Percentiles rank a stretch among this genome's conserved stretches.
These are phyloP conservation scores for Platyscapa corneri DNA, from an alignment of 1,140 invertebrate genomes.

Conservation along the genomic window DNA sequence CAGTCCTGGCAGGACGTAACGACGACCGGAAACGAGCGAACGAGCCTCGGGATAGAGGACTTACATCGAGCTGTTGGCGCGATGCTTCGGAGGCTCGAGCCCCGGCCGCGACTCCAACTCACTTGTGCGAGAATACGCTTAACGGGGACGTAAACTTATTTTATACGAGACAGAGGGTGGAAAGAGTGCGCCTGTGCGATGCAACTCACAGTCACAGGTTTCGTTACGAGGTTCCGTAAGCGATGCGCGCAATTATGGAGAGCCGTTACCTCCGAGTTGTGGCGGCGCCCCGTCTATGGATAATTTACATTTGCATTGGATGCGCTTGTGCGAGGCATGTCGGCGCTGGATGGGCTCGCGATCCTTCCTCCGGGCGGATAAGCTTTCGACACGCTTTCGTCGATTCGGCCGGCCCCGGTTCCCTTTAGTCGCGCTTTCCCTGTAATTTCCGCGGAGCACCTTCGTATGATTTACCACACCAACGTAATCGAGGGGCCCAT, in stretches of 20 bases:
- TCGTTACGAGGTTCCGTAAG: neutral
- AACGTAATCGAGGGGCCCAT: too few relatives aligned
- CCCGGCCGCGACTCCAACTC: too few relatives aligned
- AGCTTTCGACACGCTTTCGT: constrained; percentile 18
- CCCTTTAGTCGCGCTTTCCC: neutral
- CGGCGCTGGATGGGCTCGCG: neutral
- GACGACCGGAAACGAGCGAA: too few relatives aligned
- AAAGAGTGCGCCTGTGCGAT: neutral
- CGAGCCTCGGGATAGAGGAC: too few relatives aligned
- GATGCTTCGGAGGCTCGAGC: too few relatives aligned
- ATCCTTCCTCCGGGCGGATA: neutral
- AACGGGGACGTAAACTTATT: constrained; percentile 62
- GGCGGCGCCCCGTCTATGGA: neutral
- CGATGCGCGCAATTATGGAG: neutral
- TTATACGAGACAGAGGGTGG: constrained; percentile 56
- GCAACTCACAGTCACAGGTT: too few relatives aligned
- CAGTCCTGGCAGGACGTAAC: too few relatives aligned
- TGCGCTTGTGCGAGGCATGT: neutral
- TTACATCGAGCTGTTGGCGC: too few relatives aligned
- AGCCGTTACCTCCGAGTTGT: constrained; percentile 49
- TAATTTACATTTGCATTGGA: constrained; percentile 38
- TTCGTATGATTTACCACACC: neutral
- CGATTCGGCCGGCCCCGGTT: neutral
- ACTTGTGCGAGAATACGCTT: neutral
- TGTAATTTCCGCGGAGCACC: neutral